Conservation (phyloP, 2,888 invertebrate species). For the Rambutsinella grinnellia region DNA sequence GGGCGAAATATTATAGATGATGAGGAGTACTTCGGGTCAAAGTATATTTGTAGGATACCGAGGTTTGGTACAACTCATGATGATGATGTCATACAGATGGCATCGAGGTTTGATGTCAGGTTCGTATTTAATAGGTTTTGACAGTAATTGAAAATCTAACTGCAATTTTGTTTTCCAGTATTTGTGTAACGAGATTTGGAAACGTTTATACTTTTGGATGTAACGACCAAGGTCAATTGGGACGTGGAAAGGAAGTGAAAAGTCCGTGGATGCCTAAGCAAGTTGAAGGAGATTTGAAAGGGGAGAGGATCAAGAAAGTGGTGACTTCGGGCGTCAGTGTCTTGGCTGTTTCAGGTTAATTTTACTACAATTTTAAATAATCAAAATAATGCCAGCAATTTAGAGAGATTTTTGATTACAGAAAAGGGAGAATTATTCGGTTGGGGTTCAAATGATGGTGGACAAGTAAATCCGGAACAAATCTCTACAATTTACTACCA, state of each 20-base stretch:
- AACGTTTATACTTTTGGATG: conserved; percentile 91
- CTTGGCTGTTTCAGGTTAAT: conserved; percentile 84
- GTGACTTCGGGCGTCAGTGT: conserved; percentile 88
- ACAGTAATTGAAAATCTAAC: not conserved
- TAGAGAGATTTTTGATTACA: conserved; percentile 67
- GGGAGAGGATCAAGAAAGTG: conserved; percentile 85
- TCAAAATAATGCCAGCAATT: not conserved
- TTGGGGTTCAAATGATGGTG: conserved; percentile 97
- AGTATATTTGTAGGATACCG: conserved; percentile 77
- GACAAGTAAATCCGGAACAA: conserved; percentile 78
- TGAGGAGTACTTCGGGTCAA: conserved; percentile 81
- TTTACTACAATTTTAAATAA: not conserved
- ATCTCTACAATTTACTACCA: conserved; percentile 77
- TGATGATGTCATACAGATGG: conserved; percentile 76
- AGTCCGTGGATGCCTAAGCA: conserved; percentile 74
- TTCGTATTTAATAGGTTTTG: conserved; percentile 67
- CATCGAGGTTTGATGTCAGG: conserved; percentile 94
- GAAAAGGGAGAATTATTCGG: conserved; percentile 93
- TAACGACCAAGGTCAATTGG: conserved; percentile 96
- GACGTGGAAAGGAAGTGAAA: conserved; percentile 76
- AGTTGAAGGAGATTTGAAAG: conserved; percentile 85
- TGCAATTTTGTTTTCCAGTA: conserved; percentile 70
- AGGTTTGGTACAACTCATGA: conserved; percentile 72
- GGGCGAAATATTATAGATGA: conserved; percentile 82
- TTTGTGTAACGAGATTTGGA: conserved; percentile 84